These are phyloP conservation scores for Pyrgus malvae DNA, from an alignment of 2,888 invertebrate genomes.

Conservation along the genomic window DNA sequence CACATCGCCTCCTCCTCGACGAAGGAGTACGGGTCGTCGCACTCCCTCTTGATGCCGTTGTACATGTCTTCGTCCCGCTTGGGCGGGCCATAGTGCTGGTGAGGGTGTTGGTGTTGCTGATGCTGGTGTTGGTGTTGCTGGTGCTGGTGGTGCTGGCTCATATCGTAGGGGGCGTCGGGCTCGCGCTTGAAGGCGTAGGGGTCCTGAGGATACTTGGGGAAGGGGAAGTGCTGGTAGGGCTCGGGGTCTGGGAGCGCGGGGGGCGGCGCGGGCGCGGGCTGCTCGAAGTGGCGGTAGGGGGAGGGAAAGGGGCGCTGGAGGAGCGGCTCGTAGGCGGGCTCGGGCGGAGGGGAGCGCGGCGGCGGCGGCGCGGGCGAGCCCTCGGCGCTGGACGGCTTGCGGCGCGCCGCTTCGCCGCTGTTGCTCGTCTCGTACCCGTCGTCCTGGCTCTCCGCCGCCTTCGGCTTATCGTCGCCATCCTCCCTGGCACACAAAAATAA, in stretches of 20 bases:
- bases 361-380: conserved; percentile 43
- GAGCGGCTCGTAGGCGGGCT: conserved; percentile 49
- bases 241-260: conserved; percentile 46
- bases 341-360: conserved; percentile 54
- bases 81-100: conserved; percentile 40
- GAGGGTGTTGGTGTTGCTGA: conserved; percentile 47
- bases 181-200: conserved; percentile 71
- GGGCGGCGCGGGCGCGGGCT: conserved; percentile 45
- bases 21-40: conserved; percentile 92
- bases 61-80: conserved; percentile 70
- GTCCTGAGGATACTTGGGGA: conserved; percentile 64
- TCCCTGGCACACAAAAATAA: conserved; percentile 59
- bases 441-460: conserved; percentile 88
- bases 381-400: conserved; percentile 55
- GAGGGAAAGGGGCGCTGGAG: conserved; percentile 39
- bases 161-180: conserved; percentile 70
- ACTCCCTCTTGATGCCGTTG: conserved; percentile 81
- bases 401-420: conserved; percentile 80
- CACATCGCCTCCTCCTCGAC: conserved; percentile 89
- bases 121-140: conserved; percentile 41
- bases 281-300: conserved; percentile 53
- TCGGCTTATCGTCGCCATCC: conserved; percentile 77
- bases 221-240: conserved; percentile 68
- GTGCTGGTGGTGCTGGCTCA: conserved; percentile 63
- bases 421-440: conserved; percentile 95